Base-by-base conservation (phyloP, 2,113 vertebrate species). In the Chroicocephalus ridibundus region DNA sequence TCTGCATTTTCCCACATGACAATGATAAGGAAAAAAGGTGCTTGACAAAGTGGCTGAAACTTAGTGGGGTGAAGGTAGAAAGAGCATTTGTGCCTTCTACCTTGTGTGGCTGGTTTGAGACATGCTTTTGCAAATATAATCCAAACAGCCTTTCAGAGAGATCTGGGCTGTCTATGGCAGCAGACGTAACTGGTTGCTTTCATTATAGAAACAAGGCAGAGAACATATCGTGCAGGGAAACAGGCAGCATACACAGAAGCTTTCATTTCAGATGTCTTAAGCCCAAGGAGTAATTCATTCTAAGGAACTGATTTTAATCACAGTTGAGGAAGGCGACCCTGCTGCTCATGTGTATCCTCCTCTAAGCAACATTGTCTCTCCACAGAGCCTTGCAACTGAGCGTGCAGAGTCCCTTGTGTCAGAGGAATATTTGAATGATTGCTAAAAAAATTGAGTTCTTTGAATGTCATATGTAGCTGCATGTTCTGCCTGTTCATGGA, bases 241-340 rank as follows among this genome's bases (percentile, higher is more conserved):
- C 14, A 42, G 60, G 18, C 19, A 82, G 20, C 0, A 1, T 57
- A 34, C n/a, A 47, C 26, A 60, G 47, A 38, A 78, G 4, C 22
- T 78, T 94, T 86, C 36, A 42, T 70, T 82, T 93, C 78, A 77
- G 49, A 18, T 60, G 31, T 49, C 51, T 91, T 87, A 84, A 82
- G 10, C 36, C 24, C 31, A 61, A 76, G 32, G 44, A 94, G 18
- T 55, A 92, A 82, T 68, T 94, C 6, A 49, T 84, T 87, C 70
- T 89, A 3, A 11, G 61, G 42, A 76, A 42, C 13, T 72, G 65
- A 76, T 87, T 93, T 86, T 85, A 87, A 87, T 85, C 40, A 24
- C 14, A 10, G 69, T 38, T 0, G 0, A 69, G 70, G 69, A 36
- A n/a, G 31, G 18, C 14, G 60, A 15, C 46, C 40, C 62, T 76